Evolutionary conservation across 2,888 invertebrate species (phyloP).

Genomic region (Spodoptera picta): DNA sequence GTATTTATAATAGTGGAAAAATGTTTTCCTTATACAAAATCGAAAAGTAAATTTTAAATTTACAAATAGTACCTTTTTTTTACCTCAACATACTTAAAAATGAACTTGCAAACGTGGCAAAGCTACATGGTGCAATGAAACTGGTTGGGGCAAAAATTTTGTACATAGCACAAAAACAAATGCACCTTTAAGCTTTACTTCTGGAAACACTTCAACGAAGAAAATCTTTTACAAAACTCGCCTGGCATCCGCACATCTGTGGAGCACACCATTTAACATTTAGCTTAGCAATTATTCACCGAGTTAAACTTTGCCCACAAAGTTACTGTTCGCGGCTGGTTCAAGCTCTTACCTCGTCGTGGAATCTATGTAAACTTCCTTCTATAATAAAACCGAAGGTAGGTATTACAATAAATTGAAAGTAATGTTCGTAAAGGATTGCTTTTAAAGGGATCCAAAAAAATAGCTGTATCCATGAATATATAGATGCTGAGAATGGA

Average conservation of each 20-base stretch:
- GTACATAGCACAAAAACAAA: slow-evolving; percentile 14
- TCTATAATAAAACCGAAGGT: slow-evolving; percentile 15
- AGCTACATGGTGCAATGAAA: slow-evolving; percentile 7
- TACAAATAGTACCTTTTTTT: no score
- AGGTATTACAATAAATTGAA: slow-evolving; percentile 1
- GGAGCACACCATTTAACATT: slow-evolving; percentile 61
- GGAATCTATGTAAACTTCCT: slow-evolving; percentile 48
- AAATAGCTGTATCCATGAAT: slow-evolving; percentile 22
- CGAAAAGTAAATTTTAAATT: no score
- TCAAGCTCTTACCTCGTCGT: slow-evolving; percentile 55
- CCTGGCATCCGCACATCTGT: slow-evolving; percentile 56
- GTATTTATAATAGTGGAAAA: no score
- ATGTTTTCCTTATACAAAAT: neutral
- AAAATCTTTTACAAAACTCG: slow-evolving; percentile 50
- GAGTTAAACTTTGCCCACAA: slow-evolving; percentile 67
- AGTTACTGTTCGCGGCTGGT: slow-evolving; percentile 63
- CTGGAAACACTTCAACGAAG: slow-evolving; percentile 30
- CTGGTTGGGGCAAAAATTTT: slow-evolving; percentile 8
- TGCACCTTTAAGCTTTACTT: slow-evolving; percentile 20
- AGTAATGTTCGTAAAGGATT: slow-evolving; percentile 21
- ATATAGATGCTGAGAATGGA: slow-evolving; percentile 27
- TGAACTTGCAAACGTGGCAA: neutral
- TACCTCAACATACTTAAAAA: neutral
- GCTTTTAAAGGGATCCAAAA: slow-evolving; percentile 4
- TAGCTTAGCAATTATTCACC: slow-evolving; percentile 72